A percentile compares a stretch with the other conserved stretches of the same genome.
Evolutionary conservation across 2,113 vertebrate genomes (phyloP).

Genomic region (Capreolus pygargus): DNA sequence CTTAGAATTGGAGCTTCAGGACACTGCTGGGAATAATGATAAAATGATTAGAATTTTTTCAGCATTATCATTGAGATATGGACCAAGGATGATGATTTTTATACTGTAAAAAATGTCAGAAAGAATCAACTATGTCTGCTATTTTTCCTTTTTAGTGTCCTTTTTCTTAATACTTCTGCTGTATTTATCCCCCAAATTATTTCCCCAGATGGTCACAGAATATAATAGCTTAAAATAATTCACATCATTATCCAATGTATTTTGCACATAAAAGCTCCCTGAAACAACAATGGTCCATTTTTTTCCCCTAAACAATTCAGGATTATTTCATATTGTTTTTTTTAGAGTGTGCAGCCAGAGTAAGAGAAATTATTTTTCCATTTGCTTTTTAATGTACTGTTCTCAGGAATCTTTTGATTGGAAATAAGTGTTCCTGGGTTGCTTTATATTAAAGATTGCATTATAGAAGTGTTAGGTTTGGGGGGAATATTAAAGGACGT

Average conservation of each 20-base stretch:
- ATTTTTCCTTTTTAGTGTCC: constrained; percentile 53
- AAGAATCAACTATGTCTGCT: constrained; percentile 31
- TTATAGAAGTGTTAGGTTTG: neutral
- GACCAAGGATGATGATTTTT: constrained; percentile 34
- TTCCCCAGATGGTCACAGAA: constrained; percentile 50
- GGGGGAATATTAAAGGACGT: neutral
- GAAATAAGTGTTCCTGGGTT: neutral
- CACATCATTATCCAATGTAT: constrained; percentile 34
- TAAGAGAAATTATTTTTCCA: constrained; percentile 27
- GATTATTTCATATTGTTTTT: constrained; percentile 31
- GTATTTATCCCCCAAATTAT: constrained; percentile 10
- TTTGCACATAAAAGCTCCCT: constrained; percentile 43
- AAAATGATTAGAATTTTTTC: constrained; percentile 50
- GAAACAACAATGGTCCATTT: constrained; percentile 32
- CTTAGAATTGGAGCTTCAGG: constrained; percentile 13
- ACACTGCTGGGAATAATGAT: constrained; percentile 18
- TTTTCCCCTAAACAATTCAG: constrained; percentile 35
- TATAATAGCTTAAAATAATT: constrained; percentile 57
- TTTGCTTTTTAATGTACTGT: constrained; percentile 37
- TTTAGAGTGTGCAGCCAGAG: constrained; percentile 6
- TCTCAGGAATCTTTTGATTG: constrained; percentile 1
- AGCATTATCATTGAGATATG: constrained; percentile 38
- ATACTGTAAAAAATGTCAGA: constrained; percentile 6
- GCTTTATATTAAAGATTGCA: neutral
- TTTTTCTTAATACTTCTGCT: constrained; percentile 36